phyloP scores from a whole-genome alignment of 2,113 vertebrate species.

The Dipodomys ordii region DNA sequence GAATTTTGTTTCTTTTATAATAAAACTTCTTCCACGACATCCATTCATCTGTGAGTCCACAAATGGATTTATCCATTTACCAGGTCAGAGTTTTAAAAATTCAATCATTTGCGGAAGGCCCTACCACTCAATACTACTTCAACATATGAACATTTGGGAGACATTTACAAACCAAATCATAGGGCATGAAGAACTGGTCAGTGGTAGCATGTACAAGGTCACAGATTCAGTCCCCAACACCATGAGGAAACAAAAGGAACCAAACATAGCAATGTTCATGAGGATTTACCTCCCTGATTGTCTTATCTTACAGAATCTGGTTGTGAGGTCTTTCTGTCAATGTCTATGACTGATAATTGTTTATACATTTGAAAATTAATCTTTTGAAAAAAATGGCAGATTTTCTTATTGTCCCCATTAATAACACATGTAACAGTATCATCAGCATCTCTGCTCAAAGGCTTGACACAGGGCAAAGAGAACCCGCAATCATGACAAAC shows the following conservation, averaged over 20 bases:
- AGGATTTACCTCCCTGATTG: not conserved
- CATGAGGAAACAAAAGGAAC: too few relatives aligned
- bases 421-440: not conserved
- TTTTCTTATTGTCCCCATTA: not conserved
- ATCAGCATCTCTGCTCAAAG: not conserved
- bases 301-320: not conserved
- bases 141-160: not conserved
- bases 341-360: not conserved
- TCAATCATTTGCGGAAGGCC: not conserved
- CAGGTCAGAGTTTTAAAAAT: not conserved
- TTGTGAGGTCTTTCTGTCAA: not conserved
- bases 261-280: not conserved
- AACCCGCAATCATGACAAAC: not conserved
- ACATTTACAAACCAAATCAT: not conserved
- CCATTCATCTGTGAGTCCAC: not conserved
- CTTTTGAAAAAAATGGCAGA: not conserved
- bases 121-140: not conserved
- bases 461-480: not conserved
- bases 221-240: too few relatives aligned
- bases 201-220: too few relatives aligned
- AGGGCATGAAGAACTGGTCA: too few relatives aligned
- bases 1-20: not conserved
- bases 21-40: not conserved
- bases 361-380: not conserved
- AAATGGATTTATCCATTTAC: not conserved